Base-by-base conservation (phyloP, 2,797 vertebrate genomes). In the Channallabes apus region DNA sequence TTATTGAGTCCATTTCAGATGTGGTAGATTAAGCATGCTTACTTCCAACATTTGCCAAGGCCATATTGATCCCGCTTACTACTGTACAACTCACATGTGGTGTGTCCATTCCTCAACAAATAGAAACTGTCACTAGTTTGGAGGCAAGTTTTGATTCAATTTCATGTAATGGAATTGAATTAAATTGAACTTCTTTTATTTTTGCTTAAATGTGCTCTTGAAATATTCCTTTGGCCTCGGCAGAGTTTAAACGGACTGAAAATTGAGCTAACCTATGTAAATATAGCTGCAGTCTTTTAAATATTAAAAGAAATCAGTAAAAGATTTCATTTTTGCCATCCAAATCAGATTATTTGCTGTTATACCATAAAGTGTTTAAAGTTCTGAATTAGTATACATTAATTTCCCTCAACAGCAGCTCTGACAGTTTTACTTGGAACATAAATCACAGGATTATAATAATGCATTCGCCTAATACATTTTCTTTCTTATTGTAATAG, bases 31-130 rank as follows among this genome's bases (percentile, higher is more conserved):
- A 41, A 84, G n/a, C 59, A 62, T 68, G 64, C 11, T 69, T 71
- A 84, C 61, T 54, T 68, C 32, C 64, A 71, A 69, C 80, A 71
- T 68, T 58, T 82, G 32, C 54, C 72, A 77, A 82, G 51, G 72
- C 46, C 38, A 64, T 80, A 72, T 72, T 59, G 67, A 81, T 75
- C 41, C 64, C 4, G 11, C 29, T 80, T 17, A 76, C 71, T 82
- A 51, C n/a, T n/a, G n/a, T n/a, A n/a, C 46, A 29, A 68, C 17
- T 79, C 29, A 65, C 78, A 56, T 2, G 6, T 32, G 22, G 73
- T 35, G 35, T 32, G 65, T 62, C 80, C n/a, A 65, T 32, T 29
- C 54, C 64, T 68, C 81, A 67, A 78, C 59, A 78, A 72, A 79
- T 64, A 82, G 80, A 69, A 71, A 69, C n/a, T 81, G 35, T 77